Conservation (phyloP, 92 coral and sea anemone genomes). For the Palythoa caribaeorum region DNA sequence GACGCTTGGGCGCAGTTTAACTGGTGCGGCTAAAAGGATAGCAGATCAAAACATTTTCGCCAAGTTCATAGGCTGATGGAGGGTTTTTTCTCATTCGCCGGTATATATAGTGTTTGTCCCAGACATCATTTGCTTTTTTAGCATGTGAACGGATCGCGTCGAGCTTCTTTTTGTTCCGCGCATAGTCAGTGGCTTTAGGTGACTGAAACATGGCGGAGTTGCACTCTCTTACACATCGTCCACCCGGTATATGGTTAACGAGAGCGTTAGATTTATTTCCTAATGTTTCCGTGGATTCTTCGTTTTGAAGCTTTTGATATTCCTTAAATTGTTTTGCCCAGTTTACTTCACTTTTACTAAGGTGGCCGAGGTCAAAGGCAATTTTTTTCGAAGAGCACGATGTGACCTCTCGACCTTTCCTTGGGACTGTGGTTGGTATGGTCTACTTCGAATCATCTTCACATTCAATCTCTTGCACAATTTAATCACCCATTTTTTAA, state of each 20-base stretch:
- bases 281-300: not conserved
- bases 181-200: no score
- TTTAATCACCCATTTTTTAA: slow-evolving; percentile 47
- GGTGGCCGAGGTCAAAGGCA: slow-evolving; percentile 31
- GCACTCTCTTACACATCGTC: not conserved
- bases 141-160: slow-evolving; percentile 12
- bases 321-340: slow-evolving; percentile 58
- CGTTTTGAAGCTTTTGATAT: slow-evolving; percentile 50
- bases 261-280: not conserved
- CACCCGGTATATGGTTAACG: not conserved
- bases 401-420: slow-evolving; percentile 66
- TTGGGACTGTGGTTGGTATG: slow-evolving; percentile 70
- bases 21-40: slow-evolving; percentile 49
- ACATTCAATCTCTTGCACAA: slow-evolving; percentile 39
- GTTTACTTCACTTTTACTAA: slow-evolving; percentile 58
- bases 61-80: slow-evolving; percentile 55
- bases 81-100: slow-evolving; percentile 61
- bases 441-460: slow-evolving; percentile 31
- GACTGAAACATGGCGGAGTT: no score
- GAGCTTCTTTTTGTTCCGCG: not conserved
- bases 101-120: slow-evolving; percentile 35
- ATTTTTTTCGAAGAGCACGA: slow-evolving; percentile 57
- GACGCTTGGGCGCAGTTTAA: slow-evolving; percentile 27
- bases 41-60: slow-evolving; percentile 55
- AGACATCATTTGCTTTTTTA: not conserved